A percentile compares a stretch with the other conserved stretches of the same genome.
These are phyloP conservation scores for Neodon shergylaensis DNA, from an alignment of 2,113 vertebrate species.

Conservation along the genomic window DNA sequence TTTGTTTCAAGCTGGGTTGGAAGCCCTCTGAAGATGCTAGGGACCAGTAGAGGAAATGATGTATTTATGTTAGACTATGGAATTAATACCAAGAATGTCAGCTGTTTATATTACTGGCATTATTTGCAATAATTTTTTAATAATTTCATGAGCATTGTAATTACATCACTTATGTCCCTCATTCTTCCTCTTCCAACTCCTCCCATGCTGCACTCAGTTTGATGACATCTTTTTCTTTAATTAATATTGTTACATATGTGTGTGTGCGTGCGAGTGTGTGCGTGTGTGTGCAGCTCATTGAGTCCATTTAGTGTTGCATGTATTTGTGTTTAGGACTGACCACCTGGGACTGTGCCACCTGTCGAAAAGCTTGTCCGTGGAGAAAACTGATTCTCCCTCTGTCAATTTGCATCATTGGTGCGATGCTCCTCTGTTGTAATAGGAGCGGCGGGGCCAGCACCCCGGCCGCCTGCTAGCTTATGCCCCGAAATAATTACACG, in stretches of 20 bases:
- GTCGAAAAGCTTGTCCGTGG: not conserved
- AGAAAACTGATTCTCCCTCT: not conserved
- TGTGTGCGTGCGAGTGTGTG: no score
- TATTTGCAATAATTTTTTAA: not conserved
- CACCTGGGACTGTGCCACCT: not conserved
- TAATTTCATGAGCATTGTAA: not conserved
- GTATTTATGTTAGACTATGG: conserved; percentile 30
- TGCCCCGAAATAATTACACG: no score
- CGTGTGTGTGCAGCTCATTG: not conserved
- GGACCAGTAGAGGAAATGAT: not conserved
- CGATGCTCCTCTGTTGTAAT: not conserved
- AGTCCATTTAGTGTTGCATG: not conserved
- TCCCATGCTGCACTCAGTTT: not conserved
- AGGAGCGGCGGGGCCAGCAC: no score
- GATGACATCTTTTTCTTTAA: not conserved
- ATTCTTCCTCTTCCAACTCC: not conserved
- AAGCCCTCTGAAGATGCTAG: not conserved
- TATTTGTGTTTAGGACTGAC: not conserved
- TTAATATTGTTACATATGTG: not conserved
- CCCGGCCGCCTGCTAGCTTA: no score
- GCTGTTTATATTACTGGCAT: not conserved
- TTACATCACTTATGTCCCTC: not conserved
- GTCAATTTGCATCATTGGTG: not conserved
- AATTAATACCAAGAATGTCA: not conserved
- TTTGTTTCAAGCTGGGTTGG: not conserved